Percentiles rank a stretch among this genome's conserved stretches.
phyloP scores from a whole-genome alignment of 2,888 invertebrate species.

The Meteorus cinctellus region DNA sequence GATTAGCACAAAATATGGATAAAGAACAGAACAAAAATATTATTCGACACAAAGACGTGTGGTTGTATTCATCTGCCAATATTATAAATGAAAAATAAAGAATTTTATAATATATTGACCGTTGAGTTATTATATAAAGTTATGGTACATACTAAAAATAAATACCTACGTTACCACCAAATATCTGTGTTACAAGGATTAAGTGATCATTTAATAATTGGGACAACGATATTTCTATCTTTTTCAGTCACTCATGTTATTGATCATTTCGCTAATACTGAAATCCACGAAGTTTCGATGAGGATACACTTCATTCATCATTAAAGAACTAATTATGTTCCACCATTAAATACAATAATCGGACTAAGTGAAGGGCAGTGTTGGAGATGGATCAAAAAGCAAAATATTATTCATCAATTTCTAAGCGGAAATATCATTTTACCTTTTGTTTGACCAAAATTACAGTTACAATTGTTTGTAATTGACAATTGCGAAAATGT shows the following conservation, averaged over 20 bases:
- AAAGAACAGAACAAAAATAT: background rate
- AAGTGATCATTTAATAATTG: constrained; percentile 56
- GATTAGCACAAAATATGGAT: background rate
- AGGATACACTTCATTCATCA: constrained; percentile 36
- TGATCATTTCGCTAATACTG: constrained; percentile 54
- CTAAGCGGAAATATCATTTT: background rate
- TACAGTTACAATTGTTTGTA: constrained; percentile 43
- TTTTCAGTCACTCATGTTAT: constrained; percentile 61
- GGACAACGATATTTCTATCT: constrained; percentile 59
- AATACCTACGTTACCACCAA: constrained; percentile 51
- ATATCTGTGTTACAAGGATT: constrained; percentile 48
- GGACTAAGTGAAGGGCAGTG: background rate
- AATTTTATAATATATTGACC: background rate
- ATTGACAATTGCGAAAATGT: background rate
- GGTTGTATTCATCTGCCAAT: constrained; percentile 1
- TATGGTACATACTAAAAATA: too few species aligned
- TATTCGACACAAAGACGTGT: background rate
- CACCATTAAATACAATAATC: background rate
- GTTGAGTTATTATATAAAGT: background rate
- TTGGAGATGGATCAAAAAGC: constrained; percentile 10
- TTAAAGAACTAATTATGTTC: background rate
- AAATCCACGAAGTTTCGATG: constrained; percentile 57
- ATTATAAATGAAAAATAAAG: background rate
- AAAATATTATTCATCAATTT: background rate
- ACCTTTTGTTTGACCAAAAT: constrained; percentile 11